Evolutionary conservation across 2,888 invertebrate genomes (phyloP).

Genomic region (Dasypolia templi): DNA sequence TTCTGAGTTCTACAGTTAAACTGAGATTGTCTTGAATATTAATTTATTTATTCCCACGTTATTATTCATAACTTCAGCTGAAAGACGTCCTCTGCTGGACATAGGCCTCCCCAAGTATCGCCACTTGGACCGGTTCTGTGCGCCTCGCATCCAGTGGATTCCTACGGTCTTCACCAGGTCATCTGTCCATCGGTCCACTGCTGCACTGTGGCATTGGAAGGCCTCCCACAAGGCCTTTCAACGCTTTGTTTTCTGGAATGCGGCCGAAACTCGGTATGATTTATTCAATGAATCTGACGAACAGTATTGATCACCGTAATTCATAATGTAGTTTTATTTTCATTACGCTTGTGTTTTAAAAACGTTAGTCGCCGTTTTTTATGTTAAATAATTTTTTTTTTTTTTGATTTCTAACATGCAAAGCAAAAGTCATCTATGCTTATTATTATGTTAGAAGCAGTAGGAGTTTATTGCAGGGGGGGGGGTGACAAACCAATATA

Average conservation of each 20-base stretch:
- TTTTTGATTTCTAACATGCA: background rate
- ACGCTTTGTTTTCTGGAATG: background rate
- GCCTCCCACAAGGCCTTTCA: background rate
- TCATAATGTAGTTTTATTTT: too few species aligned
- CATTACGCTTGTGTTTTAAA: background rate
- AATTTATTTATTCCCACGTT: background rate
- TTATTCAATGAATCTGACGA: too few species aligned
- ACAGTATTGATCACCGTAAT: too few species aligned
- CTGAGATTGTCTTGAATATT: background rate
- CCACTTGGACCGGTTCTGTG: background rate
- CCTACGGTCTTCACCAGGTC: background rate
- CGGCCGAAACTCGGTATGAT: background rate
- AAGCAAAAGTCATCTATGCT: background rate
- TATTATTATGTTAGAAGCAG: too few species aligned
- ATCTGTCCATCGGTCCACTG: background rate
- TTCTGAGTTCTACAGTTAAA: background rate
- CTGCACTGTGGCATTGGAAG: too few species aligned
- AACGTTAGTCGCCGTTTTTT: background rate
- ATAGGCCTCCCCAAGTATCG: background rate
- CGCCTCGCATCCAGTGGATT: background rate
- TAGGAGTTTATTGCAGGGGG: too few species aligned
- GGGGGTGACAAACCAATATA: too few species aligned
- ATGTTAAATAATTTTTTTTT: background rate
- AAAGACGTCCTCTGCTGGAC: background rate
- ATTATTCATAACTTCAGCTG: background rate